Conservation (phyloP, 2,888 invertebrate genomes). For the Crossocerus cetratus region DNA sequence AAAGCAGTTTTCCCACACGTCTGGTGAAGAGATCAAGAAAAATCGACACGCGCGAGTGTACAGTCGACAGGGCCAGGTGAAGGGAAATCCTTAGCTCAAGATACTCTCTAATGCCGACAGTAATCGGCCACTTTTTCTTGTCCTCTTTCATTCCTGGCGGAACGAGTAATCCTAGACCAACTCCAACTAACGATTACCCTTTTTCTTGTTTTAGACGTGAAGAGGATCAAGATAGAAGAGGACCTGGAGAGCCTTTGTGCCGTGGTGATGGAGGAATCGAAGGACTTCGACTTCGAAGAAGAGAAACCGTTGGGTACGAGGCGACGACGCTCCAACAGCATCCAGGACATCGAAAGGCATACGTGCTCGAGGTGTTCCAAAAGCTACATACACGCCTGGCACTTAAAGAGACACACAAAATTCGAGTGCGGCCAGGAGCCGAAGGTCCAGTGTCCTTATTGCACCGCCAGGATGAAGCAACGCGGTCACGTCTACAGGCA, state of each 20-base stretch:
- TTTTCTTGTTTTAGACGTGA: conserved; percentile 53
- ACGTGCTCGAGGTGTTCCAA: conserved; percentile 68
- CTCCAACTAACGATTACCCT: conserved; percentile 41
- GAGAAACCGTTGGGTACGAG: conserved; percentile 41
- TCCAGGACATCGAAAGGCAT: conserved; percentile 55
- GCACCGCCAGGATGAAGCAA: conserved; percentile 66
- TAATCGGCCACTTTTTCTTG: conserved; percentile 26
- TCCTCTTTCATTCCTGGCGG: conserved; percentile 4
- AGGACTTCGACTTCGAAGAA: conserved; percentile 44
- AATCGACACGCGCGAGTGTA: conserved; percentile 32
- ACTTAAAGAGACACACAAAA: conserved; percentile 74
- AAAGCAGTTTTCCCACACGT: neutral
- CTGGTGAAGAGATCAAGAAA: conserved; percentile 9
- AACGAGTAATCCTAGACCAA: conserved; percentile 4
- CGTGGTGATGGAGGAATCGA: conserved; percentile 41
- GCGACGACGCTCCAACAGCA: conserved; percentile 30
- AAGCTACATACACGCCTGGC: conserved; percentile 70
- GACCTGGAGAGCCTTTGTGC: conserved; percentile 39
- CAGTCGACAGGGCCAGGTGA: conserved; percentile 46
- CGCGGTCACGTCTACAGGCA: conserved; percentile 69
- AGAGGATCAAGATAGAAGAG: conserved; percentile 49
- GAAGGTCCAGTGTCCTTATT: conserved; percentile 71
- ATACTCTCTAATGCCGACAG: neutral
- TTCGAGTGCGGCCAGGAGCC: conserved; percentile 77
- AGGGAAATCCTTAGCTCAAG: conserved; percentile 40